These are phyloP conservation scores for Streblospio benedicti DNA, from an alignment of 1,140 invertebrate genomes.

Conservation along the genomic window DNA sequence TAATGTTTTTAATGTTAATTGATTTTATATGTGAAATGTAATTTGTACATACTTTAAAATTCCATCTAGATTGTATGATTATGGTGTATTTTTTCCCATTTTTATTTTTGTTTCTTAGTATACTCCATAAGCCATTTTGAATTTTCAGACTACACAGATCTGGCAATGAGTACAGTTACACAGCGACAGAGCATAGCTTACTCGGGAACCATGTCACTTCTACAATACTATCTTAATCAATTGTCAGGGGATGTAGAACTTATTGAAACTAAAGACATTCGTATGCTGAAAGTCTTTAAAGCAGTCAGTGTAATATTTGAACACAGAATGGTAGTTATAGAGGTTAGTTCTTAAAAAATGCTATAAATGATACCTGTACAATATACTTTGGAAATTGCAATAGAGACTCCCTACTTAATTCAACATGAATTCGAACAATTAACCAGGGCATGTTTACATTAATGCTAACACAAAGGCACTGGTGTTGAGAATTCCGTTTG, in stretches of 20 bases:
- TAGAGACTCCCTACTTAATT: too few relatives aligned
- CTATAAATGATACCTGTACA: neutral
- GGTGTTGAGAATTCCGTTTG: too few relatives aligned
- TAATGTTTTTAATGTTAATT: too few relatives aligned
- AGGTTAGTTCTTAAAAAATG: conserved; percentile 50
- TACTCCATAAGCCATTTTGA: conserved; percentile 10
- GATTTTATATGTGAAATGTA: too few relatives aligned
- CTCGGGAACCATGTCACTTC: conserved; percentile 63
- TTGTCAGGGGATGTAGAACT: conserved; percentile 72
- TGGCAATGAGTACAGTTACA: conserved; percentile 82
- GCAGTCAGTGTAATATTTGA: conserved; percentile 76
- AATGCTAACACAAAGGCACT: too few relatives aligned
- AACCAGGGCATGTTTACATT: too few relatives aligned
- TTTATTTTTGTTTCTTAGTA: conserved; percentile 10
- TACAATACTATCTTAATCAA: conserved; percentile 75
- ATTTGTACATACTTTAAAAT: too few relatives aligned
- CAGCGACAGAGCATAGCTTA: conserved; percentile 85
- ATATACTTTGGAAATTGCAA: too few relatives aligned
- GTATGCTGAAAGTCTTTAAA: conserved; percentile 60
- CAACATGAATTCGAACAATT: too few relatives aligned
- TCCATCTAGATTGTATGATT: too few relatives aligned
- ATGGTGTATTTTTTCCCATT: too few relatives aligned
- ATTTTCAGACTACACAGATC: conserved; percentile 81
- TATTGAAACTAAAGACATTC: conserved; percentile 54
- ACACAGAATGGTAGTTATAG: conserved; percentile 71